Percentiles rank a stretch among this genome's conserved stretches.
Conservation (phyloP, 2,797 vertebrate genomes). For the Ara ararauna region DNA sequence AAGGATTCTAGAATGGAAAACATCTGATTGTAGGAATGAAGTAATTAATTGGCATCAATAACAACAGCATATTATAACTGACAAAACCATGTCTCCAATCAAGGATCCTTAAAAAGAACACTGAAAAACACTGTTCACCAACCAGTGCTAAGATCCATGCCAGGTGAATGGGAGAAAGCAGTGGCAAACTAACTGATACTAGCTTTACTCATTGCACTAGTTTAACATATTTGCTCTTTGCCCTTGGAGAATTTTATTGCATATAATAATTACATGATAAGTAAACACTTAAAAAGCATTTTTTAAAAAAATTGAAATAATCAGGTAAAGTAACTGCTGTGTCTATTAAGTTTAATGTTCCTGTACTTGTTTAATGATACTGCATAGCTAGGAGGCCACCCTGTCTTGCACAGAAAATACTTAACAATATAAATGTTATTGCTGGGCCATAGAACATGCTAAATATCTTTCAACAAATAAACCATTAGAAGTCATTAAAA, state of each 20-base stretch:
- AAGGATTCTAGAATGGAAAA: slow-evolving; percentile 31
- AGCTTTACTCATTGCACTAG: not conserved
- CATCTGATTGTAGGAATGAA: not conserved
- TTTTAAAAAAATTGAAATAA: not conserved
- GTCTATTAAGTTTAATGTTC: not conserved
- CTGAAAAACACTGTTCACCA: not conserved
- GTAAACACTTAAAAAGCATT: not conserved
- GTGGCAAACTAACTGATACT: not conserved
- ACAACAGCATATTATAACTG: not conserved
- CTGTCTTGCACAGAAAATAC: not conserved
- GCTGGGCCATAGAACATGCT: not conserved
- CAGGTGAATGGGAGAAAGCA: not conserved
- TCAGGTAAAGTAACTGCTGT: not conserved
- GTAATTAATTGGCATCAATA: not conserved
- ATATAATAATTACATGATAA: not conserved
- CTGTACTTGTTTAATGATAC: not conserved
- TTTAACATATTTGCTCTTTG: not conserved
- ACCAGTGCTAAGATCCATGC: not conserved
- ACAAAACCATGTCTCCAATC: not conserved
- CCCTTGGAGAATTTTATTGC: not conserved
- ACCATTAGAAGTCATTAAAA: not conserved
- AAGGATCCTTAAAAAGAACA: not conserved
- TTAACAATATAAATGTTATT: not conserved
- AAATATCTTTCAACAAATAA: not conserved
- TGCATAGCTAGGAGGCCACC: not conserved